Percentiles rank a stretch among this genome's conserved stretches.
phyloP scores from a whole-genome alignment of 2,888 invertebrate genomes.

The Sericinus montela region DNA sequence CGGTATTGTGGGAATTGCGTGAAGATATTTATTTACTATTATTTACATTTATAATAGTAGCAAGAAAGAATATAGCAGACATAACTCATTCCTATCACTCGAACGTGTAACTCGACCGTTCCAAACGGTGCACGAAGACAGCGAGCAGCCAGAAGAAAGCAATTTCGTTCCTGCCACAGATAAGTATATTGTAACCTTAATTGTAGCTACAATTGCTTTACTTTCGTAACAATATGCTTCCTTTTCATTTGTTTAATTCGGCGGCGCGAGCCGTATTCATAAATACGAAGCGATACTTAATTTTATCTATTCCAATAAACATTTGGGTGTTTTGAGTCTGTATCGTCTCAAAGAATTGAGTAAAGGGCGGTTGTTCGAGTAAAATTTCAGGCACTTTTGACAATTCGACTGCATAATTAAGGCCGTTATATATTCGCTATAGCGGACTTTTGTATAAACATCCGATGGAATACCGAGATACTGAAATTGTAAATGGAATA shows the following conservation, averaged over 20 bases:
- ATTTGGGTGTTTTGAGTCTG: conserved; percentile 7
- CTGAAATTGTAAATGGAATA: too few species aligned
- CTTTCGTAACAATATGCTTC: conserved; percentile 28
- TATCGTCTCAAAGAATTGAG: conserved; percentile 8
- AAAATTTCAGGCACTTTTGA: conserved; percentile 4
- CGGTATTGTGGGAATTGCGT: too few species aligned
- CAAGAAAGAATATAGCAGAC: too few species aligned
- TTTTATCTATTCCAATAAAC: conserved; percentile 20
- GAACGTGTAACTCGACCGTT: conserved; percentile 20
- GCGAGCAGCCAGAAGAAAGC: conserved; percentile 45
- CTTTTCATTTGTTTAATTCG: conserved; percentile 33
- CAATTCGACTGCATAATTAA: conserved; percentile 10
- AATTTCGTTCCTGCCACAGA: conserved; percentile 44
- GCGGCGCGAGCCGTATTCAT: conserved; percentile 23
- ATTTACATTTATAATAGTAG: too few species aligned
- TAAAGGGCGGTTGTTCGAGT: conserved; percentile 4
- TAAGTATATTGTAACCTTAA: conserved; percentile 49
- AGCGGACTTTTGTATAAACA: neutral
- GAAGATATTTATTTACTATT: too few species aligned
- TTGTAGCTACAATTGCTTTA: conserved; percentile 49
- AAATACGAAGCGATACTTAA: conserved; percentile 16
- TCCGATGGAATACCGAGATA: conserved; percentile 4
- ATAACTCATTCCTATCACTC: neutral
- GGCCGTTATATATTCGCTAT: conserved; percentile 9
- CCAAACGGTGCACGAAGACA: conserved; percentile 41